Conservation (phyloP, 2,113 vertebrate genomes). For the Alexandromys fortis region DNA sequence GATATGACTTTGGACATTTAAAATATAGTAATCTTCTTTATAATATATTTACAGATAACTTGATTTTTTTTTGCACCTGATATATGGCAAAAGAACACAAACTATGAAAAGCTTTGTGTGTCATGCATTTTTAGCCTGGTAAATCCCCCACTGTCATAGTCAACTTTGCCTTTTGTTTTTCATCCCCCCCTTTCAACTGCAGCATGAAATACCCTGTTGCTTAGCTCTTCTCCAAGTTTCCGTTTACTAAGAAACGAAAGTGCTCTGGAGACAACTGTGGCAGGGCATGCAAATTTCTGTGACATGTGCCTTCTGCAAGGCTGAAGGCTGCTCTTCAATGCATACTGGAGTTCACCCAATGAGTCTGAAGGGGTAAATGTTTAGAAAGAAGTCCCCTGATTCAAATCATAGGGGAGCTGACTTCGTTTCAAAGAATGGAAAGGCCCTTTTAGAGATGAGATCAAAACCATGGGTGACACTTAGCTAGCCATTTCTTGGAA, state of each 20-base stretch:
- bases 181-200: slow-evolving; percentile 22
- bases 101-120: not conserved
- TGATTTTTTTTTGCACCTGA: not conserved
- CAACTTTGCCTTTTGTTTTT: slow-evolving; percentile 50
- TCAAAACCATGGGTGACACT: not conserved
- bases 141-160: not conserved
- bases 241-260: slow-evolving; percentile 84
- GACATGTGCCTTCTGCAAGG: slow-evolving; percentile 23
- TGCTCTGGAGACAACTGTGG: slow-evolving; percentile 59
- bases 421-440: slow-evolving; percentile 42
- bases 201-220: not conserved
- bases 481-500: not conserved
- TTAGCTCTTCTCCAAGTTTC: slow-evolving; percentile 81
- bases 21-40: not conserved
- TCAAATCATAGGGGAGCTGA: slow-evolving; percentile 18
- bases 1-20: not conserved
- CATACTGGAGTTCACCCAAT: not conserved
- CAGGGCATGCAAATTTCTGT: slow-evolving; percentile 56
- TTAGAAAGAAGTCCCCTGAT: slow-evolving; percentile 29
- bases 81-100: not conserved
- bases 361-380: slow-evolving; percentile 38
- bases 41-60: not conserved
- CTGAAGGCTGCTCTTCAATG: not conserved
- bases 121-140: not conserved
- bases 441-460: slow-evolving; percentile 45